Evolutionary conservation across 2,113 vertebrate species (phyloP).

Genomic region (Elanoides forficatus): DNA sequence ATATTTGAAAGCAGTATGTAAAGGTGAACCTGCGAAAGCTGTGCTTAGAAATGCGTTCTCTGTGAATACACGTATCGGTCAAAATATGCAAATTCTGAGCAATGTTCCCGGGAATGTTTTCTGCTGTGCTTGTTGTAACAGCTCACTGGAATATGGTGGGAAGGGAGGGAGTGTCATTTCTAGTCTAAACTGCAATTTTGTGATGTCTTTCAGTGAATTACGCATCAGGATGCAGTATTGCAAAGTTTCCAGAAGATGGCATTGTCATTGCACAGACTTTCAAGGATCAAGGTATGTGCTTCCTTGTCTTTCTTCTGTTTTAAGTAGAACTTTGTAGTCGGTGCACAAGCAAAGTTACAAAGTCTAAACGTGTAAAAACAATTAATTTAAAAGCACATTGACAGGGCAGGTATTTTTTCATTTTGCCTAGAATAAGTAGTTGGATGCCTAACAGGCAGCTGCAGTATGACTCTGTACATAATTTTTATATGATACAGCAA

Average conservation of each 20-base stretch:
- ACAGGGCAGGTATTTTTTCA: background rate
- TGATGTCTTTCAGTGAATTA: constrained; percentile 87
- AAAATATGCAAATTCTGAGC: background rate
- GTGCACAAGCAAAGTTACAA: background rate
- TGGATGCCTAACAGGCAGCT: background rate
- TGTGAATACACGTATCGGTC: background rate
- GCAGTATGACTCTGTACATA: background rate
- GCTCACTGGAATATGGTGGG: background rate
- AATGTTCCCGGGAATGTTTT: background rate
- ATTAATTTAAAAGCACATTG: background rate
- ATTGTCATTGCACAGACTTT: constrained; percentile 93
- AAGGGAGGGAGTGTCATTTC: background rate
- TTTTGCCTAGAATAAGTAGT: background rate
- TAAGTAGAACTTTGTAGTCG: background rate
- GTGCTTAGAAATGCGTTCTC: background rate
- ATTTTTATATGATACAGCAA: background rate
- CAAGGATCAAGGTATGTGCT: constrained; percentile 92
- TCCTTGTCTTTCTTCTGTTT: background rate
- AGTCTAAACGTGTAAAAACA: background rate
- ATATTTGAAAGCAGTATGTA: background rate
- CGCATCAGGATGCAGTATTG: constrained; percentile 95
- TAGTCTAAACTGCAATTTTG: background rate
- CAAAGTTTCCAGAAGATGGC: constrained; percentile 94
- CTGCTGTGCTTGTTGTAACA: background rate
- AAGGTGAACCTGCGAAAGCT: background rate